Evolutionary conservation across 2,797 vertebrate genomes (phyloP).

Genomic region (Trachops cirrhosus): DNA sequence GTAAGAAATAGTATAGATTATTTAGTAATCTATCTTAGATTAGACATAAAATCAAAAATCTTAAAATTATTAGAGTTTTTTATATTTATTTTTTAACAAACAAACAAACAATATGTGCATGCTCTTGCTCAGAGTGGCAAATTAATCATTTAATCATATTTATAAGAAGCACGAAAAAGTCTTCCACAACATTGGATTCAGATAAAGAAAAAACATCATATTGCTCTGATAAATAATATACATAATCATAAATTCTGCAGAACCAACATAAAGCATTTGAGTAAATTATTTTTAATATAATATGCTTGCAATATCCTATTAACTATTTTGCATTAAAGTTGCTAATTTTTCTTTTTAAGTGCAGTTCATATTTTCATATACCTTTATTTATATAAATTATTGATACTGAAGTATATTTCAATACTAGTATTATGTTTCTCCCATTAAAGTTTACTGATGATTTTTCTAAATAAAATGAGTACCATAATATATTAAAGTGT

Average conservation of each 20-base stretch:
- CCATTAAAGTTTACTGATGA: neutral
- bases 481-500: neutral
- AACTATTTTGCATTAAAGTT: conserved; percentile 32
- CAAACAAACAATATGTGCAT: neutral
- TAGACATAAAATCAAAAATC: neutral
- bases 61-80: neutral
- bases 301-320: neutral
- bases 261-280: neutral
- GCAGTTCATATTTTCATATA: neutral
- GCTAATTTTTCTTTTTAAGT: conserved; percentile 28
- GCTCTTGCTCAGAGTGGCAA: neutral
- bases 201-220: neutral
- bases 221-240: conserved; percentile 62
- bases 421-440: conserved; percentile 11
- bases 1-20: no score
- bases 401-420: neutral
- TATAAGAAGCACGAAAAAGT: neutral
- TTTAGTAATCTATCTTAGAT: no score
- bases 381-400: conserved; percentile 33
- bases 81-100: neutral
- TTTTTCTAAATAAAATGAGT: conserved; percentile 29
- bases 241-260: neutral
- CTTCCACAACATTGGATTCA: neutral
- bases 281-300: conserved; percentile 40
- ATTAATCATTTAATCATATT: conserved; percentile 24